These are phyloP conservation scores for Chaunax sp. DNA, from an alignment of 2,797 vertebrate species.

Conservation along the genomic window DNA sequence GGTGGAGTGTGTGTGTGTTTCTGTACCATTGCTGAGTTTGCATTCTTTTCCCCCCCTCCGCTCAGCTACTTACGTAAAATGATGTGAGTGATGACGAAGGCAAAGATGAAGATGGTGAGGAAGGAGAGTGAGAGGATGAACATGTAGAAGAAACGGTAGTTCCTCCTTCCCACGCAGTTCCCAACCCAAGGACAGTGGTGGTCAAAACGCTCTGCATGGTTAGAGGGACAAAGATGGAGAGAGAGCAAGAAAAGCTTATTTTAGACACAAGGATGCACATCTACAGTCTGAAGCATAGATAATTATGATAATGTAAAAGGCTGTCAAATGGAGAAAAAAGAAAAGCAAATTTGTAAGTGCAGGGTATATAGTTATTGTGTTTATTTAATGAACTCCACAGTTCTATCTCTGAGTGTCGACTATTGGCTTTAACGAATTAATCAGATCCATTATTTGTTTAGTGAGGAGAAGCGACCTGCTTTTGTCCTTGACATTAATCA, in stretches of 20 bases:
- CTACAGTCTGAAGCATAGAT: neutral
- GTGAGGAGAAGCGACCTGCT: constrained; percentile 59
- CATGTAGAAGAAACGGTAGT: constrained; percentile 99
- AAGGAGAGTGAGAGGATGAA: constrained; percentile 99
- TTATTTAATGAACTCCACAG: constrained; percentile 32
- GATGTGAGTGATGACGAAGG: constrained; percentile 98
- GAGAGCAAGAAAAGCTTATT: constrained; percentile 22
- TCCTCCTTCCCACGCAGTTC: constrained; percentile 99
- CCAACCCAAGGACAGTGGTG: constrained; percentile 99
- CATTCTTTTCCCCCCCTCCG: neutral
- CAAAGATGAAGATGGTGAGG: constrained; percentile 99
- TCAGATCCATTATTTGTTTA: constrained; percentile 62
- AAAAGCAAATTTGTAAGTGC: no score
- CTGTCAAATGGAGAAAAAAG: constrained; percentile 2
- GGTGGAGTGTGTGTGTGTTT: constrained; percentile 8
- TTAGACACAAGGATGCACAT: constrained; percentile 1
- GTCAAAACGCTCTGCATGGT: constrained; percentile 93
- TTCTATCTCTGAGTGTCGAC: constrained; percentile 4
- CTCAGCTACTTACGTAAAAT: constrained; percentile 93
- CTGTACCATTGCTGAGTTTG: constrained; percentile 6
- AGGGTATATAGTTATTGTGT: no score
- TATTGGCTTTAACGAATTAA: constrained; percentile 62
- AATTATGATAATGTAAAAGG: constrained; percentile 7
- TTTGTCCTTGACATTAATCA: constrained; percentile 58
- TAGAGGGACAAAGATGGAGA: constrained; percentile 22